Evolutionary conservation across 2,888 invertebrate genomes (phyloP).

Genomic region (Aricia artaxerxes): DNA sequence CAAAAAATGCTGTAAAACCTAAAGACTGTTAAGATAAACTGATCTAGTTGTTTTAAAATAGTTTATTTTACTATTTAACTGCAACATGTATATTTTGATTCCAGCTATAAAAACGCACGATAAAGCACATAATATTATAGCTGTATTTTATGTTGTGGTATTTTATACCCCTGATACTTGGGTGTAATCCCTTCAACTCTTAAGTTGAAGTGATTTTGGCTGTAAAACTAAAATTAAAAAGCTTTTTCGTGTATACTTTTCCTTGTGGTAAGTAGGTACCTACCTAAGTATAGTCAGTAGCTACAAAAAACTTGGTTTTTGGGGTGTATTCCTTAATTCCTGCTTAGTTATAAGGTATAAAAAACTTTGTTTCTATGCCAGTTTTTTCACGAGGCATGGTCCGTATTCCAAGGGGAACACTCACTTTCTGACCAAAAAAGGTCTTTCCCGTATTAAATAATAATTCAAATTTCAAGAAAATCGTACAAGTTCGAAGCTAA

Average conservation of each 20-base stretch:
- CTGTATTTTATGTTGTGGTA: slow-evolving; percentile 24
- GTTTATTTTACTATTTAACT: neutral
- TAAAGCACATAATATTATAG: slow-evolving; percentile 30
- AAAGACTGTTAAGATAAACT: too few relatives aligned
- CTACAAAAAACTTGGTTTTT: neutral
- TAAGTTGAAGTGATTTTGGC: neutral
- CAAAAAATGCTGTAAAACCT: too few relatives aligned
- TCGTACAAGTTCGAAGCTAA: too few relatives aligned
- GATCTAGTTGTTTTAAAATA: too few relatives aligned
- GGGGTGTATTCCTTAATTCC: too few relatives aligned
- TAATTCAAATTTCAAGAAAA: too few relatives aligned
- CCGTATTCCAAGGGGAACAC: too few relatives aligned
- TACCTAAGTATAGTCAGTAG: neutral
- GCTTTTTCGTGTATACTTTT: neutral
- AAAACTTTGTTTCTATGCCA: too few relatives aligned
- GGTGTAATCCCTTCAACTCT: neutral
- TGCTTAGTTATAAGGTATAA: too few relatives aligned
- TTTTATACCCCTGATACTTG: slow-evolving; percentile 1
- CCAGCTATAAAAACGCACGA: slow-evolving; percentile 37
- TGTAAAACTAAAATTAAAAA: slow-evolving; percentile 3
- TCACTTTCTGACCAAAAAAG: too few relatives aligned
- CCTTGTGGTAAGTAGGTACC: neutral
- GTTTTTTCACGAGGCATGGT: too few relatives aligned
- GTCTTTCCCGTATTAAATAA: too few relatives aligned
- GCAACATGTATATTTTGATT: slow-evolving; percentile 49